These are phyloP conservation scores for Anomalospiza imberbis DNA, from an alignment of 2,797 vertebrate genomes.

Conservation along the genomic window DNA sequence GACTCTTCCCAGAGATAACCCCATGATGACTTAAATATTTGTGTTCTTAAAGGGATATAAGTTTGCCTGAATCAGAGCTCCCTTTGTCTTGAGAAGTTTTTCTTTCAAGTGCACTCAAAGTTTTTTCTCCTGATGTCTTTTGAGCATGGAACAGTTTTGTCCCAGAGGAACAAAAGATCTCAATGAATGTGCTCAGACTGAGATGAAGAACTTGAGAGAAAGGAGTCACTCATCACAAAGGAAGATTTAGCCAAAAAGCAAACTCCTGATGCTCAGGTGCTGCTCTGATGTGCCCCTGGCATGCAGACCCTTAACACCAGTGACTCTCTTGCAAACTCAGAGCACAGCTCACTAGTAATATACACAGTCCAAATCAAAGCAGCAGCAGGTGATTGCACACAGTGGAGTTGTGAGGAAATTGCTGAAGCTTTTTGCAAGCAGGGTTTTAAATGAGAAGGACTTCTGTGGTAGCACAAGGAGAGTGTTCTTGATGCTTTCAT, in stretches of 20 bases:
- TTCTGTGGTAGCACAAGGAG: background rate
- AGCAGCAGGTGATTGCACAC: background rate
- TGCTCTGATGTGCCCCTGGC: background rate
- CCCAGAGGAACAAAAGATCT: background rate
- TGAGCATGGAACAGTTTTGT: background rate
- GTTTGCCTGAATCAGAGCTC: background rate
- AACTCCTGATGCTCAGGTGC: background rate
- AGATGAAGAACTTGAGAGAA: background rate
- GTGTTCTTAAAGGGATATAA: background rate
- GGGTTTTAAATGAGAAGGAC: background rate
- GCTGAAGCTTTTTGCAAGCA: background rate
- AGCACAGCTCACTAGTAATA: background rate
- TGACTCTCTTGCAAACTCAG: background rate
- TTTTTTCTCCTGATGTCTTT: background rate
- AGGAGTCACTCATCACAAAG: background rate
- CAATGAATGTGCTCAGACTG: fast-evolving
- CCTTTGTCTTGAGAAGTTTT: background rate
- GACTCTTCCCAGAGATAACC: background rate
- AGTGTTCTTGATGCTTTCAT: background rate
- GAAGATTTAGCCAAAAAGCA: background rate
- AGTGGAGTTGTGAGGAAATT: background rate
- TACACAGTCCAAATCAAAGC: background rate
- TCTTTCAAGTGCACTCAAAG: background rate
- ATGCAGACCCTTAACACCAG: background rate
- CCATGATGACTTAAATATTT: background rate